Evolutionary conservation across 1,140 invertebrate species (phyloP), one percentile per base, ranked within the genome.

Genomic region (Thrips palmi): DNA sequence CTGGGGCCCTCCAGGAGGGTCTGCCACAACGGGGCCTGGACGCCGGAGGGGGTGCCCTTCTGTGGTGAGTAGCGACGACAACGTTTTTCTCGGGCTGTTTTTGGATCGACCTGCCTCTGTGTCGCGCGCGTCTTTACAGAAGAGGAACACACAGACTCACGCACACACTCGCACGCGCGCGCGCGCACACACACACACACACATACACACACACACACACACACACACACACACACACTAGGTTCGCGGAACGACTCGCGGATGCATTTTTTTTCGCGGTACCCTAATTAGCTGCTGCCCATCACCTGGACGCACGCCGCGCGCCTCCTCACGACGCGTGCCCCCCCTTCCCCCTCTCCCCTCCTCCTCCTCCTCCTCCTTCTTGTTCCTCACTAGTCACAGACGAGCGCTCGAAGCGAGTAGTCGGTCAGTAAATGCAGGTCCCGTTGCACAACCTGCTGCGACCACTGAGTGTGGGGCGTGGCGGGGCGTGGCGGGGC

Each of bases 1-100:
- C 63, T 93, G 1, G 88, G 88, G 2, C 86, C 86, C 2, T 64
- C 77, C 0, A 58, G 83, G 34, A 63, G 86, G 37, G 66, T 77
- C 11, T 93, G 88, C 51, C 43, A 55, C 0, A 72, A 81, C 48
- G 80, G 77, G 2, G 70, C 65, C 22, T 94, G 89, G 89, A 60
- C 67, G n/a, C 88, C 87, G 0, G 77, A 84, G 51, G 86, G 86
- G 37, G 83, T 92, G 39, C 87, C 87, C 12, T 92, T 92, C 60
- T 93, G 87, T 58, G 87, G 87, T 91, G 59, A 87, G 78, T 77
- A 18, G 17, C 20, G 12, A 18, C 15, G 11, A 25, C n/a, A n/a
- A n/a, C n/a, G 10, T n/a, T n/a, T n/a, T n/a, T n/a, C n/a, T n/a
- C n/a, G n/a, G n/a, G n/a, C n/a, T n/a, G n/a, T n/a, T n/a, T n/a